Base-by-base conservation (phyloP, 1,140 invertebrate genomes). In the Wasmannia auropunctata region DNA sequence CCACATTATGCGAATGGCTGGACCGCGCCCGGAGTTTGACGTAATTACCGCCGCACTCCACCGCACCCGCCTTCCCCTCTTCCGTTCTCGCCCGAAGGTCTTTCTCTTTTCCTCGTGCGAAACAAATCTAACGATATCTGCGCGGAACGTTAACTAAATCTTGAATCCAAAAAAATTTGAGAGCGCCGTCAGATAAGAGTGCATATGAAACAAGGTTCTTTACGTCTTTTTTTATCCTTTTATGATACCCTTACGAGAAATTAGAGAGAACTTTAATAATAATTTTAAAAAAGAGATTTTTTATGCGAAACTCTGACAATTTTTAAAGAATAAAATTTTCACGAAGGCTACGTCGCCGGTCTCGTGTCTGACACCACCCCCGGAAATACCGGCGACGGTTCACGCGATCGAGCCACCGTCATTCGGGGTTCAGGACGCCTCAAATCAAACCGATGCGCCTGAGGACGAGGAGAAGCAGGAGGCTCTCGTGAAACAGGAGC, bases 401-500 rank as follows among this genome's bases (percentile, higher is more conserved):
- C 91, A 93, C n/a, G 85, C 92, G 60, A 94, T 95, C 65, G 94
- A 95, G 37, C 86, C 89, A 22, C 81, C 92, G 40, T 91, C 93
- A 7, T 67, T 90, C 14, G 96, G 96, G 22, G 97, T 97, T 63
- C 97, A 96, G 93, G 97, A 98, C 89, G 97, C 97, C 0, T 97
- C 97, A 22, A 98, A 98, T 92, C 97, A 98, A 94, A 98, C 97
- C 0, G 97, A 98, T 86, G 95, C 96, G 1, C 96, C 96, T 0
- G 94, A 94, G 25, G 87, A 91, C 1, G 95, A 95, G 4, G 95
- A 95, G 6, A 86, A 86, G 25, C 81, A 81, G 8, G 81, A 89
- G 0, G n/a, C 62, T 19, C 46, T 87, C 5, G 92, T 95, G 8
- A 95, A 94, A n/a, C 94, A 94, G 56, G 94, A 94, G 14, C 93